These are phyloP conservation scores for Romanogobio albipinnatus DNA, from an alignment of 2,113 vertebrate genomes.

Conservation along the genomic window DNA sequence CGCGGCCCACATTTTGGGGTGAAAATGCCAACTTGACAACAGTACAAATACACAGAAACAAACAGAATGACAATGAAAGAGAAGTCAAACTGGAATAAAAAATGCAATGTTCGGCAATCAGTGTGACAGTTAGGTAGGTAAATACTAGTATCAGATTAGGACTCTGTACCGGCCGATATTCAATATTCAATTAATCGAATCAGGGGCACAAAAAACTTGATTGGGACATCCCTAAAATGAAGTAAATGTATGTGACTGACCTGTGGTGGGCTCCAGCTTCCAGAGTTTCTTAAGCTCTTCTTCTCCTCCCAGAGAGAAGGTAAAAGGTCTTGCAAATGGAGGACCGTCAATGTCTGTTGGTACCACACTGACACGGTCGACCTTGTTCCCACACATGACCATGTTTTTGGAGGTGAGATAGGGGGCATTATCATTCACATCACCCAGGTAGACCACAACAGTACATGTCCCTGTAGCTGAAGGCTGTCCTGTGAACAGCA, in stretches of 20 bases:
- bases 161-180: too few relatives aligned
- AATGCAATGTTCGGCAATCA: too few relatives aligned
- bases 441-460: slow-evolving; percentile 73
- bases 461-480: slow-evolving; percentile 72
- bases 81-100: too few relatives aligned
- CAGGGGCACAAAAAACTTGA: too few relatives aligned
- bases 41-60: too few relatives aligned
- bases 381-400: slow-evolving; percentile 70
- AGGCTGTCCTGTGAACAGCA: slow-evolving; percentile 70
- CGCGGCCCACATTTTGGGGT: too few relatives aligned
- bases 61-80: too few relatives aligned
- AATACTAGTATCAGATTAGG: too few relatives aligned
- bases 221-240: not conserved
- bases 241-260: slow-evolving; percentile 53
- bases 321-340: slow-evolving; percentile 76
- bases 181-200: too few relatives aligned
- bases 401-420: slow-evolving; percentile 51
- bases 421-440: slow-evolving; percentile 76
- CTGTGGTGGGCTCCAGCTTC: slow-evolving; percentile 70
- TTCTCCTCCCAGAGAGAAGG: slow-evolving; percentile 67
- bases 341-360: slow-evolving; percentile 63
- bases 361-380: slow-evolving; percentile 54
- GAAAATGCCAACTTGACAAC: too few relatives aligned
- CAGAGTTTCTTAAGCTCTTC: slow-evolving; percentile 62
- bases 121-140: too few relatives aligned